Evolutionary conservation across 2,888 invertebrate genomes (phyloP).

Genomic region (Euplagia quadripunctaria): DNA sequence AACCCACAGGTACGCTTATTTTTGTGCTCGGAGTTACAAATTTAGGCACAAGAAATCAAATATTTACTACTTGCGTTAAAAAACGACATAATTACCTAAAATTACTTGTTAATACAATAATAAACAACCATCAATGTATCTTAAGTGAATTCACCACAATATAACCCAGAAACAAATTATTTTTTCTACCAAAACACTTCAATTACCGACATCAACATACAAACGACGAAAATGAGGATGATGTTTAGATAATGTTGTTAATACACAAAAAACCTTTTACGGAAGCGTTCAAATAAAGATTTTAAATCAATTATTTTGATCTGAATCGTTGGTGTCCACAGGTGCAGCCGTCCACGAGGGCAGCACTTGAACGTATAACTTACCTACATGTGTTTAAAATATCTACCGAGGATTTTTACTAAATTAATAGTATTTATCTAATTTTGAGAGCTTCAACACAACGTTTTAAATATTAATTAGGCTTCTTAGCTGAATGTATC

Average conservation of each 20-base stretch:
- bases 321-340: background rate
- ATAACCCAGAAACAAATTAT: background rate
- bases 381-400: background rate
- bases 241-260: slow-evolving; percentile 1
- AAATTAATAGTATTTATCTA: background rate
- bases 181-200: background rate
- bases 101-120: background rate
- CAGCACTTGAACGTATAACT: background rate
- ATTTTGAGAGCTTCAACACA: background rate
- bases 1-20: too few relatives aligned
- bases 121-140: background rate
- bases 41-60: background rate
- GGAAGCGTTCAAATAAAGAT: background rate
- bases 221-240: background rate
- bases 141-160: too few relatives aligned
- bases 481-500: background rate
- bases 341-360: background rate
- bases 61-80: background rate
- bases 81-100: background rate
- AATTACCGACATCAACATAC: background rate
- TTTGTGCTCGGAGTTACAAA: too few relatives aligned
- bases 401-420: background rate
- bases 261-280: background rate
- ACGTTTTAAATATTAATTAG: slow-evolving; percentile 1
- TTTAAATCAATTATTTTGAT: slow-evolving; percentile 3